Evolutionary conservation across 2,888 invertebrate genomes (phyloP).

Genomic region (Ceraclea dissimilis): DNA sequence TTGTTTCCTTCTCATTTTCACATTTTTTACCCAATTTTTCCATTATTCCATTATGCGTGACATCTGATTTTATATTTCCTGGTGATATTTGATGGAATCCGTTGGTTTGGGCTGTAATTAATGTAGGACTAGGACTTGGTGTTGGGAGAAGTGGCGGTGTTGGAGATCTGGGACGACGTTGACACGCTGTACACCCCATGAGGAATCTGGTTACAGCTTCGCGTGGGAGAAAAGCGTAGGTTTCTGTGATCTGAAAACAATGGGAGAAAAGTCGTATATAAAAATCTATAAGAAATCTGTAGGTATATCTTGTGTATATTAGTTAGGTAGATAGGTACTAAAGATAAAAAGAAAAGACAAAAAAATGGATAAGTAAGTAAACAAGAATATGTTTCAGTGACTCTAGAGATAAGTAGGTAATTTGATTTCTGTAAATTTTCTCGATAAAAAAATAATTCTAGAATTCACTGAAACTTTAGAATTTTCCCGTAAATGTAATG

Average conservation of each 20-base stretch:
- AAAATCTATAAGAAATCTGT: too few species aligned
- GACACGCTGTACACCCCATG: constrained; percentile 89
- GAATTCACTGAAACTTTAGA: too few species aligned
- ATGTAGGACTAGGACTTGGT: constrained; percentile 44
- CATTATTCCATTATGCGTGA: constrained; percentile 38
- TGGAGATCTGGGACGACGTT: constrained; percentile 64
- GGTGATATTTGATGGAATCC: constrained; percentile 30
- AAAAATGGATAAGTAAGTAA: too few species aligned
- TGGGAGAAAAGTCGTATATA: not conserved
- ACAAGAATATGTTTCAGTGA: too few species aligned
- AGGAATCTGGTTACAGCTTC: constrained; percentile 95
- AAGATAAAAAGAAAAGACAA: too few species aligned
- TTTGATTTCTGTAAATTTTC: too few species aligned
- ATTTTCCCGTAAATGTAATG: too few species aligned
- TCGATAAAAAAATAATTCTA: too few species aligned
- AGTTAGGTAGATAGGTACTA: too few species aligned
- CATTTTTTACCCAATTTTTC: constrained; percentile 44
- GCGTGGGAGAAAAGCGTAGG: constrained; percentile 90
- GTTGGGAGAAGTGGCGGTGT: constrained; percentile 50
- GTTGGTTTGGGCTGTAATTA: constrained; percentile 34
- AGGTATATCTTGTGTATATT: too few species aligned
- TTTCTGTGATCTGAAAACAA: constrained; percentile 82
- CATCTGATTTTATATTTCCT: constrained; percentile 26
- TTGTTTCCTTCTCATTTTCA: constrained; percentile 45
- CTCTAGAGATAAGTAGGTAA: too few species aligned